These are phyloP conservation scores for Picus viridis DNA, from an alignment of 2,797 vertebrate genomes.

Conservation along the genomic window DNA sequence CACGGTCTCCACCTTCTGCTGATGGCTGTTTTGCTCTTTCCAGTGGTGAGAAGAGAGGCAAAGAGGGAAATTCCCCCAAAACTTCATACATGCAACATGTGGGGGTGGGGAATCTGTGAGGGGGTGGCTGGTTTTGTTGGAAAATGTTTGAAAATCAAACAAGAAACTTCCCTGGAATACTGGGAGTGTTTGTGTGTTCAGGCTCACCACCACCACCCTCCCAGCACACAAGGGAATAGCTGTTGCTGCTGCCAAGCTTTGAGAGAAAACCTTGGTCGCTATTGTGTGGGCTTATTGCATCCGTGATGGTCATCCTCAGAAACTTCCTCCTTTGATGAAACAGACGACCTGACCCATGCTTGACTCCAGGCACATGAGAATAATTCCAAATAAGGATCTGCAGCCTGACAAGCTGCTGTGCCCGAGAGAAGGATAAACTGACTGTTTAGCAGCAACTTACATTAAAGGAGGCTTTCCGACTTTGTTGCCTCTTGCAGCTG, in stretches of 20 bases:
- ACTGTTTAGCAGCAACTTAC: slow-evolving; percentile 11
- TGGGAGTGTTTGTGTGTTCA: background rate
- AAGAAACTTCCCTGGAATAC: background rate
- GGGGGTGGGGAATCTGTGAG: background rate
- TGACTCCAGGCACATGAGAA: background rate
- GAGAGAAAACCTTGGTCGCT: slow-evolving; percentile 1
- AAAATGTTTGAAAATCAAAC: background rate
- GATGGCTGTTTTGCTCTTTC: background rate
- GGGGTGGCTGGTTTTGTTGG: background rate
- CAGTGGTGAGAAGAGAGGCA: background rate
- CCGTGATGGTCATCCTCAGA: slow-evolving; percentile 39
- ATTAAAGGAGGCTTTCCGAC: background rate
- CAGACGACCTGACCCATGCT: slow-evolving; percentile 27
- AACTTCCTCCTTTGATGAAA: slow-evolving; percentile 51
- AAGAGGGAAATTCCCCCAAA: background rate
- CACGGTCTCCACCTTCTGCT: background rate
- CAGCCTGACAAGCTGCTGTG: background rate
- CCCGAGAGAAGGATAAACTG: background rate
- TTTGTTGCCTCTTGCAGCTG: background rate
- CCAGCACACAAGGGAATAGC: background rate
- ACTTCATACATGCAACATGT: background rate
- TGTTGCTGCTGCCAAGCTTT: slow-evolving; percentile 9
- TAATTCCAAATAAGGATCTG: slow-evolving; percentile 63
- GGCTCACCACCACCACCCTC: background rate
- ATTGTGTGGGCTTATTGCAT: slow-evolving; percentile 39